phyloP scores from a whole-genome alignment of 2,888 invertebrate species.

The Autographa pulchrina region DNA sequence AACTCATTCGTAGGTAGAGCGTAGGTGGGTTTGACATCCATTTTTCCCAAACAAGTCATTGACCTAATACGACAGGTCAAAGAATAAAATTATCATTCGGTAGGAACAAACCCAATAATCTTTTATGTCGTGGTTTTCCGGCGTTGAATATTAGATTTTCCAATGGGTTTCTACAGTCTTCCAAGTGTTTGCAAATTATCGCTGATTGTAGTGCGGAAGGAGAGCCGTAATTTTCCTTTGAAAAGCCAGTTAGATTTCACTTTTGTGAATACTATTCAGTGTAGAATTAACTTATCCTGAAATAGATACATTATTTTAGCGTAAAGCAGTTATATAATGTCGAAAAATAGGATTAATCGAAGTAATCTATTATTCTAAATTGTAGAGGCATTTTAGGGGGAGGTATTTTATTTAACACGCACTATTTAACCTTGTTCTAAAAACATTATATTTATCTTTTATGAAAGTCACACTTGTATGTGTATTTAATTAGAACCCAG shows the following conservation, averaged over 20 bases:
- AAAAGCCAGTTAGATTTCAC: neutral
- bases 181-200: constrained; percentile 4
- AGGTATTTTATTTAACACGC: too few relatives aligned
- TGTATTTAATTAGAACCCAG: too few relatives aligned
- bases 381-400: too few relatives aligned
- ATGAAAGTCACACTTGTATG: too few relatives aligned
- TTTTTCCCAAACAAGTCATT: constrained; percentile 45
- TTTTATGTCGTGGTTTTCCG: neutral
- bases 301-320: too few relatives aligned
- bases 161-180: neutral
- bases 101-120: neutral
- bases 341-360: too few relatives aligned
- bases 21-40: constrained; percentile 31
- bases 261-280: neutral
- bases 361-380: too few relatives aligned
- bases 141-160: neutral
- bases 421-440: too few relatives aligned
- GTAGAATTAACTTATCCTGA: neutral
- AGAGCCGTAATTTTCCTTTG: neutral
- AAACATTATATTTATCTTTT: too few relatives aligned
- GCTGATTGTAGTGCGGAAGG: neutral
- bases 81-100: constrained; percentile 9
- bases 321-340: too few relatives aligned
- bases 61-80: constrained; percentile 29
- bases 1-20: constrained; percentile 11